phyloP scores from a whole-genome alignment of 1,140 invertebrate genomes.

The Frieseomelitta varia region DNA sequence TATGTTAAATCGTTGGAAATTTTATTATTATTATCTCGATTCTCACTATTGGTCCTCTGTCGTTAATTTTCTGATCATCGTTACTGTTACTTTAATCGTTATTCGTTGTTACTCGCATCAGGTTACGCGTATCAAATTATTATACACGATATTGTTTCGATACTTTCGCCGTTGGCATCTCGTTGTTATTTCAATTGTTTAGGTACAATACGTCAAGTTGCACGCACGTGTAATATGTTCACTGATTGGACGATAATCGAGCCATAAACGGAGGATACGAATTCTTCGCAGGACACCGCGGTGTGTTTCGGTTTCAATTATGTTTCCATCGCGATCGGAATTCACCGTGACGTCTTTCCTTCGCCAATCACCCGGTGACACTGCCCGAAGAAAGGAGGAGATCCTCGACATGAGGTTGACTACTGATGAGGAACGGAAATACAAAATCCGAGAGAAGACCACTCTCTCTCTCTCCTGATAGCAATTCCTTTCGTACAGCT shows the following conservation, averaged over 20 bases:
- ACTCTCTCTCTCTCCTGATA: slow-evolving; percentile 56
- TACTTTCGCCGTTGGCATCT: too few species aligned
- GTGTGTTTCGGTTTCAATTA: neutral
- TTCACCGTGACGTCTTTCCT: neutral
- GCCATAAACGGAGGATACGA: neutral
- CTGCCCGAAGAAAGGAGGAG: slow-evolving; percentile 51
- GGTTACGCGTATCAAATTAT: too few species aligned
- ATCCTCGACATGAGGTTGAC: slow-evolving; percentile 68
- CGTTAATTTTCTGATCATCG: too few species aligned
- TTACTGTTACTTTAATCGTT: too few species aligned
- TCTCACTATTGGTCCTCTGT: too few species aligned
- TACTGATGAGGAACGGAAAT: slow-evolving; percentile 76
- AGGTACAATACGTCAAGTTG: too few species aligned
- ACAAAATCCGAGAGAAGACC: slow-evolving; percentile 64
- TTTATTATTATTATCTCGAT: too few species aligned
- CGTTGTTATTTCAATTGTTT: too few species aligned
- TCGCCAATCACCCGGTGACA: slow-evolving; percentile 5
- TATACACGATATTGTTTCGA: too few species aligned
- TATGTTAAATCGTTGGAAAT: too few species aligned
- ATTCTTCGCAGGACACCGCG: neutral
- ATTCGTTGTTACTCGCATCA: too few species aligned
- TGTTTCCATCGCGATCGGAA: slow-evolving; percentile 20
- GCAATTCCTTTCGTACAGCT: neutral
- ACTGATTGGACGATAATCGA: neutral
- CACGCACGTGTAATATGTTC: neutral